A percentile compares a stretch with the other conserved stretches of the same genome.
Conservation (phyloP, 1,140 invertebrate genomes). For the Chironomus tepperi region DNA sequence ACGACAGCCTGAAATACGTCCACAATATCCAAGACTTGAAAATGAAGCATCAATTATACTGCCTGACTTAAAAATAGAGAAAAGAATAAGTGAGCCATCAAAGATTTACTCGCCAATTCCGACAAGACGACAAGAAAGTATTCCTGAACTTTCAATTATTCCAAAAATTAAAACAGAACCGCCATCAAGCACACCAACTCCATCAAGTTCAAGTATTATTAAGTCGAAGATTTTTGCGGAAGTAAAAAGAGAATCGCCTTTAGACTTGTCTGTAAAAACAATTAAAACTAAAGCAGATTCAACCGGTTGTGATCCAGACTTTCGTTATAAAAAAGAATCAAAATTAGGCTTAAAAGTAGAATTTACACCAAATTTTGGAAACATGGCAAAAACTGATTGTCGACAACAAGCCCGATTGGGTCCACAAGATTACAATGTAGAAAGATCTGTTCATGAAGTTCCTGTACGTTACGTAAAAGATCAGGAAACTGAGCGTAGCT, state of each 20-base stretch:
- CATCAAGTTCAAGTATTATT: conserved; percentile 3
- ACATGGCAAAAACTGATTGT: conserved; percentile 24
- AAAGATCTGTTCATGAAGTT: background rate
- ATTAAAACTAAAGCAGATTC: conserved; percentile 77
- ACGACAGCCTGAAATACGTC: background rate
- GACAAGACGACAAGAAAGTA: background rate
- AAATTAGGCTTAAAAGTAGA: conserved; percentile 46
- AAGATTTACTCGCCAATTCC: background rate
- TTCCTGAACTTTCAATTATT: background rate
- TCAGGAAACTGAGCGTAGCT: background rate
- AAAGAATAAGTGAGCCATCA: background rate
- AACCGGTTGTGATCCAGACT: conserved; percentile 58
- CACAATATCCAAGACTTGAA: background rate
- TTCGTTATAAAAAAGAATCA: conserved; percentile 33
- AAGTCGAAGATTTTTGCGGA: background rate
- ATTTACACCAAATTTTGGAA: conserved; percentile 51
- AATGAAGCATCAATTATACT: background rate
- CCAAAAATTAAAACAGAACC: background rate
- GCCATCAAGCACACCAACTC: background rate
- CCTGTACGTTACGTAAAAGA: background rate
- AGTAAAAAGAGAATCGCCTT: conserved; percentile 59
- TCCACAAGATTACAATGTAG: background rate
- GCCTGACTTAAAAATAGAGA: background rate
- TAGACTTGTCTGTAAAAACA: conserved; percentile 78
- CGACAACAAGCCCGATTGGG: background rate